Evolutionary conservation across 2,888 invertebrate genomes (phyloP).

Genomic region (Leptopilina myrica): DNA sequence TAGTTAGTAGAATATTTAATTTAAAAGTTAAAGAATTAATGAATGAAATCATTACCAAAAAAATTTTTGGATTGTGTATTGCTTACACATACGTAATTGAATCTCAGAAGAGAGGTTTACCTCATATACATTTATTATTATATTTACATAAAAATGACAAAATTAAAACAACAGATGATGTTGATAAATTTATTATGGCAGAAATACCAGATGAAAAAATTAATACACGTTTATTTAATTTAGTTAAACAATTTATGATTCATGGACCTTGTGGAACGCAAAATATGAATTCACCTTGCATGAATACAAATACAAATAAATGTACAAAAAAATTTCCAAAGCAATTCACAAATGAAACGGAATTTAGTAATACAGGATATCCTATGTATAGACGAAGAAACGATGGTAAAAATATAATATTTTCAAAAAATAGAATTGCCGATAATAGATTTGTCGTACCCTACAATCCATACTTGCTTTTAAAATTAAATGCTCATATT

Average conservation of each 20-base stretch:
- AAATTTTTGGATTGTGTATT: slow-evolving; percentile 46
- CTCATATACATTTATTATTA: slow-evolving; percentile 47
- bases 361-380: slow-evolving; percentile 31
- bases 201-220: slow-evolving; percentile 62
- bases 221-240: neutral
- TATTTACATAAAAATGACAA: slow-evolving; percentile 47
- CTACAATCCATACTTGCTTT: neutral
- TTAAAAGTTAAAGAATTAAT: slow-evolving; percentile 48
- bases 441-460: slow-evolving; percentile 34
- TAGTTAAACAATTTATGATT: slow-evolving; percentile 36
- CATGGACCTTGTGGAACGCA: slow-evolving; percentile 31
- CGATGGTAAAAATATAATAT: slow-evolving; percentile 2
- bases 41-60: slow-evolving; percentile 47
- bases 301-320: slow-evolving; percentile 1
- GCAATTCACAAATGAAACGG: slow-evolving; percentile 9
- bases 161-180: slow-evolving; percentile 53
- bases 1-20: slow-evolving; percentile 47
- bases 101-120: slow-evolving; percentile 50
- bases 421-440: neutral
- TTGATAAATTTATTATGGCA: slow-evolving; percentile 58
- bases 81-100: slow-evolving; percentile 51
- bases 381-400: slow-evolving; percentile 39
- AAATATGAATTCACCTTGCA: slow-evolving; percentile 38
- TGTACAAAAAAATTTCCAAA: slow-evolving; percentile 7
- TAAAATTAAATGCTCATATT: slow-evolving; percentile 15